Evolutionary conservation across 1,140 invertebrate genomes (phyloP).

Genomic region (Daktulosphaira vitifoliae): DNA sequence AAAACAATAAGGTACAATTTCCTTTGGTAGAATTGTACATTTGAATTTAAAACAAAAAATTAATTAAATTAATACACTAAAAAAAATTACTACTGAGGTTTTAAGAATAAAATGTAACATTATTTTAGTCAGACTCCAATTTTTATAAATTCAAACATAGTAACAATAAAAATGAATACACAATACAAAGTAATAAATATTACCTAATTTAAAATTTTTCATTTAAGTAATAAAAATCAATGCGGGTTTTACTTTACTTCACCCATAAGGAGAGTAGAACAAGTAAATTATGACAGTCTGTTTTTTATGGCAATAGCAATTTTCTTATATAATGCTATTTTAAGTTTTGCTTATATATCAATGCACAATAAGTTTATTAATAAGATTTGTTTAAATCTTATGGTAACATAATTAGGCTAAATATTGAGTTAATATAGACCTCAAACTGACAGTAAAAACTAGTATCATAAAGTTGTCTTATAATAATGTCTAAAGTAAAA

Average conservation of each 20-base stretch:
- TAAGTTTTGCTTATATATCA: neutral
- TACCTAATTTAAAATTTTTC: no score
- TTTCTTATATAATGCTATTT: neutral
- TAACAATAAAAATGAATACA: neutral
- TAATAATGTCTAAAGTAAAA: no score
- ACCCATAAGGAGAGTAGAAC: neutral
- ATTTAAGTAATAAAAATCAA: no score
- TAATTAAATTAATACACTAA: slow-evolving; percentile 9
- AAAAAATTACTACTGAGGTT: neutral
- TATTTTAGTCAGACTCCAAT: slow-evolving; percentile 25
- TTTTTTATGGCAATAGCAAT: slow-evolving; percentile 3
- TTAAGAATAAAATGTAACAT: slow-evolving; percentile 18
- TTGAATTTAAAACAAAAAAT: slow-evolving; percentile 5
- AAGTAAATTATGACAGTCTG: slow-evolving; percentile 6
- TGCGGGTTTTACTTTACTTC: no score
- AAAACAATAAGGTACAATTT: slow-evolving; percentile 24
- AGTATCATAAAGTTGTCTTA: no score
- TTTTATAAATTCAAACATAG: slow-evolving; percentile 28
- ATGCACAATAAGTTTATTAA: neutral
- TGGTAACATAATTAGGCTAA: slow-evolving; percentile 27
- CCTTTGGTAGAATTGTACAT: slow-evolving; percentile 14
- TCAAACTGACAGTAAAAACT: no score
- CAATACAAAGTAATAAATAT: no score
- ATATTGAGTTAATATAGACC: slow-evolving; percentile 4
- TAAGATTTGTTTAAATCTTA: slow-evolving; percentile 2